Evolutionary conservation across 2,888 invertebrate genomes (phyloP).

Genomic region (Drosophila seclusa): DNA sequence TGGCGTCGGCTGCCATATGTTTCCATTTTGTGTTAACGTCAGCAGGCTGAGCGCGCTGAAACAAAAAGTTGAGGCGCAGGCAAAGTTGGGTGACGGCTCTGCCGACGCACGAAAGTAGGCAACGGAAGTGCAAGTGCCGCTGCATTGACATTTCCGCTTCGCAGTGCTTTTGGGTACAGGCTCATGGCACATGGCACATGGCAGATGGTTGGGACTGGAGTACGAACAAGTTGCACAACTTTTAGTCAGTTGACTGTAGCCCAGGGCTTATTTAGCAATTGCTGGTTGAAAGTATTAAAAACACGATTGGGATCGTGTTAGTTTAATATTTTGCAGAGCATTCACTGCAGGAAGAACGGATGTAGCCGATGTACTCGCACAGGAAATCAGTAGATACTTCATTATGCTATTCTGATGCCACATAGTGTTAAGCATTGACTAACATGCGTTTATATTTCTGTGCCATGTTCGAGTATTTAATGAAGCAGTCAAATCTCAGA

Average conservation of each 20-base stretch:
- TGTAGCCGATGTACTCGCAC: conserved; percentile 24
- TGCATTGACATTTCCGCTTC: conserved; percentile 81
- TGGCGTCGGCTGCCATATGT: conserved; percentile 69
- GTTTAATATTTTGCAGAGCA: conserved; percentile 37
- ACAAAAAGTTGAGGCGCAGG: conserved; percentile 61
- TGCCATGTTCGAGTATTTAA: conserved; percentile 41
- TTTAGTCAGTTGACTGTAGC: conserved; percentile 58
- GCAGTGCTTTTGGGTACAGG: conserved; percentile 62
- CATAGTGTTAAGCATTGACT: neutral
- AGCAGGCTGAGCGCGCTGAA: conserved; percentile 69
- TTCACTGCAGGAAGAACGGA: conserved; percentile 28
- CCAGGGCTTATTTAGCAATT: conserved; percentile 56
- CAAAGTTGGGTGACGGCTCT: conserved; percentile 63
- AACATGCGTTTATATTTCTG: conserved; percentile 8
- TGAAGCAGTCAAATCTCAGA: conserved; percentile 65
- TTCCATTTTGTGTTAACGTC: conserved; percentile 78
- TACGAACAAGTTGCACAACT: conserved; percentile 50
- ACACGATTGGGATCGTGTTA: conserved; percentile 15
- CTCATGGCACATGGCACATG: conserved; percentile 30
- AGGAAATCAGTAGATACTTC: conserved; percentile 27
- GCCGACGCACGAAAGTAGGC: conserved; percentile 68
- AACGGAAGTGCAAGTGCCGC: conserved; percentile 78
- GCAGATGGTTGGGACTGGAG: conserved; percentile 21
- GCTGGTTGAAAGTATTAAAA: conserved; percentile 10
- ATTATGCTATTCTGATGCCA: conserved; percentile 6